A percentile compares a stretch with the other conserved stretches of the same genome.
phyloP scores from a whole-genome alignment of 2,797 vertebrate species.

The Muraenolepis orangiensis region DNA sequence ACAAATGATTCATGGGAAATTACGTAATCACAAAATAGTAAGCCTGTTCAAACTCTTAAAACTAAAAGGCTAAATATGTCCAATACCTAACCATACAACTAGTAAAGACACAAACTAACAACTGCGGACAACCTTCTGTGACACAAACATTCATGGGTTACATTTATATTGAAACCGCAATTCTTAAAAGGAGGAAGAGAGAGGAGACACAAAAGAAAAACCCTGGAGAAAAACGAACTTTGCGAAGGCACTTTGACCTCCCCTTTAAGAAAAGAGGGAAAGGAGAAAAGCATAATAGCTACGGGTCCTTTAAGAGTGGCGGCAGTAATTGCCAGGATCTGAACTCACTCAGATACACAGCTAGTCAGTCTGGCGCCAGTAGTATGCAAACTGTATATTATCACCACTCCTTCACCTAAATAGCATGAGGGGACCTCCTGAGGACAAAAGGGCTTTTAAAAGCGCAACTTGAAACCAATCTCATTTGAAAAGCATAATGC shows the following conservation, averaged over 20 bases:
- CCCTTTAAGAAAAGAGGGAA: conserved; percentile 58
- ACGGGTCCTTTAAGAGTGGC: conserved; percentile 91
- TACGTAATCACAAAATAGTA: background rate
- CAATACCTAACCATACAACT: background rate
- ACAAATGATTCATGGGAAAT: background rate
- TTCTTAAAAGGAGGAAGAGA: conserved; percentile 26
- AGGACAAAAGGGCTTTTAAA: conserved; percentile 77
- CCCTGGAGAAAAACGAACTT: conserved; percentile 54
- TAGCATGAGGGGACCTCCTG: conserved; percentile 84
- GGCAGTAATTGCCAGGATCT: conserved; percentile 93
- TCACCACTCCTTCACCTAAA: conserved; percentile 94
- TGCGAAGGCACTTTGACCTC: conserved; percentile 65
- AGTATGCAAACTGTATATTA: conserved; percentile 96
- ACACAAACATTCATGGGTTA: background rate
- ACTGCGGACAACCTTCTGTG: background rate
- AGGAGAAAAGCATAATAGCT: conserved; percentile 68
- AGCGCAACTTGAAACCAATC: conserved; percentile 87
- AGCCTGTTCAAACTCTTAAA: background rate
- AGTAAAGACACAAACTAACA: background rate
- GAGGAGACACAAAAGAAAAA: conserved; percentile 25
- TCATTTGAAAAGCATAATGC: conserved; percentile 82
- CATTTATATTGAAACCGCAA: background rate
- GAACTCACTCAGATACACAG: conserved; percentile 90
- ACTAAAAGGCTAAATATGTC: background rate
- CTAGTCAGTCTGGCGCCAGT: conserved; percentile 95